These are phyloP conservation scores for Oxystoma pomonae DNA, from an alignment of 2,888 invertebrate species.

Conservation along the genomic window DNA sequence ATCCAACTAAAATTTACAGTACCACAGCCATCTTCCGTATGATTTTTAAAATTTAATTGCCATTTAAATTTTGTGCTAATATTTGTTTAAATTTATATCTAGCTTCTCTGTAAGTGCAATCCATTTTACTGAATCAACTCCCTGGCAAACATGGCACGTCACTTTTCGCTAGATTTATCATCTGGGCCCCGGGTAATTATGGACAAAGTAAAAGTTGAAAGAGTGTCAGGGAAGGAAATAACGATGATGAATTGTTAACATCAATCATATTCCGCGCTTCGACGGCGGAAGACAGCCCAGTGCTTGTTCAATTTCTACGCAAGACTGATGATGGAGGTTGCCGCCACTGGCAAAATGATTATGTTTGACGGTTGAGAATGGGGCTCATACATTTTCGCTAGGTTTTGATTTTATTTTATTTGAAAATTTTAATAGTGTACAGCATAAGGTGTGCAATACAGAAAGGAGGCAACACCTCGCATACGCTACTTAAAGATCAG, in stretches of 20 bases:
- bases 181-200: slow-evolving; percentile 37
- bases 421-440: too few species aligned
- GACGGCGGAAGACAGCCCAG: slow-evolving; percentile 12
- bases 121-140: neutral
- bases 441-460: too few species aligned
- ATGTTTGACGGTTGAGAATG: neutral
- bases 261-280: slow-evolving; percentile 45
- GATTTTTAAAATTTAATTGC: too few species aligned
- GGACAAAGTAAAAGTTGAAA: slow-evolving; percentile 43
- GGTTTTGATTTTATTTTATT: too few species aligned
- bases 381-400: too few species aligned
- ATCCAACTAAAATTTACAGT: too few species aligned
- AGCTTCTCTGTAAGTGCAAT: neutral
- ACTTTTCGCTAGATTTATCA: slow-evolving; percentile 26
- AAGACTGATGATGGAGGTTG: slow-evolving; percentile 3
- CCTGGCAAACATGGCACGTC: slow-evolving; percentile 17
- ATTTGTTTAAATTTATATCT: too few species aligned
- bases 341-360: neutral
- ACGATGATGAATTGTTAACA: slow-evolving; percentile 49
- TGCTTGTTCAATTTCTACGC: slow-evolving; percentile 16
- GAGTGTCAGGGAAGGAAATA: slow-evolving; percentile 44
- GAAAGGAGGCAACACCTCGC: too few species aligned
- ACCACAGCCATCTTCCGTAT: too few species aligned
- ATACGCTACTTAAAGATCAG: too few species aligned
- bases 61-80: too few species aligned